Evolutionary conservation across 2,888 invertebrate genomes (phyloP), one percentile per base, ranked within the genome.

Genomic region (Rhingia campestris): DNA sequence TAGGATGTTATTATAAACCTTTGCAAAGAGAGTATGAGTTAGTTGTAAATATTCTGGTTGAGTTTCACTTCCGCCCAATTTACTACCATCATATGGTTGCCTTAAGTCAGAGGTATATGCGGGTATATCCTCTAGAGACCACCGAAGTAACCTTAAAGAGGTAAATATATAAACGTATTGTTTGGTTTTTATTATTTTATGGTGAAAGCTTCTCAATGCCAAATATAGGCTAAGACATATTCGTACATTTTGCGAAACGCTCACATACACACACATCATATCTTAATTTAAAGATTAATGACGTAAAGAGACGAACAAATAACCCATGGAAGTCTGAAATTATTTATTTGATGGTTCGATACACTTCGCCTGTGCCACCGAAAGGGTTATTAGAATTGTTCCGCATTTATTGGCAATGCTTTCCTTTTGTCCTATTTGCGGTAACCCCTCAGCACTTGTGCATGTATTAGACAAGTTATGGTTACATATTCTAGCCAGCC

Each of bases 221-320:
- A 22, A 22, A 22, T 22, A 22, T 22, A 22, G 22, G 22, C 22
- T 22, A 22, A 22, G 22, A 22, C 41, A 41, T 7, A 5, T 10
- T 6, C 45, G 5, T n/a, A 14, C 49, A 22, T 22, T 22, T 22
- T 22, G 22, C 9, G 2, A 49, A 10, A 30, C 12, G 4, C 32
- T 9, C 53, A 69, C 33, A 67, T 43, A 37, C 30, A 59, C 45
- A 7, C 53, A 14, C 37, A 63, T 47, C 33, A 9, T 39, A 49
- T 49, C 41, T 56, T 39, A 69, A 39, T 77, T 70, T 56, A 77
- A 77, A 77, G 69, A 69, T 77, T 77, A 77, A 77, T 77, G 76
- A 77, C 69, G 43, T 70, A 70, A 69, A 41, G 30, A 61, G 69
- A 14, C 41, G 63, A 67, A 63, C 76, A 70, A 77, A 69, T 69